Evolutionary conservation across 2,888 invertebrate genomes (phyloP).

Genomic region (Mechanitis mazaeus): DNA sequence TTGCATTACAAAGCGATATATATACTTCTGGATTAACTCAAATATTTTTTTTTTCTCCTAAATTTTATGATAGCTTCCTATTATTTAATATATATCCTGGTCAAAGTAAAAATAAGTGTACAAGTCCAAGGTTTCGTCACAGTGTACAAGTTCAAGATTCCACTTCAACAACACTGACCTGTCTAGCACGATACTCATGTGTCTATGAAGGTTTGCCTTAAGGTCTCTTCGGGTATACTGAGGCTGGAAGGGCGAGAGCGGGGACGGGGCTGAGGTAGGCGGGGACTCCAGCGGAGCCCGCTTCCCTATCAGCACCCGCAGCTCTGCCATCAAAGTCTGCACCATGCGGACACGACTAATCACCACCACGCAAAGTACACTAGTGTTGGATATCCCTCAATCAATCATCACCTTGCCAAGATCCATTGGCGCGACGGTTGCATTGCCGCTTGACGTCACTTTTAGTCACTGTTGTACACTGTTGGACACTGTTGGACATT

Average conservation of each 20-base stretch:
- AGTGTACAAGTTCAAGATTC: not conserved
- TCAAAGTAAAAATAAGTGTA: not conserved
- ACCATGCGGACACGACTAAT: slow-evolving; percentile 71
- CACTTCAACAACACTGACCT: slow-evolving; percentile 52
- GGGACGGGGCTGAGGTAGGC: slow-evolving; percentile 43
- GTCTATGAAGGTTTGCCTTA: slow-evolving; percentile 71
- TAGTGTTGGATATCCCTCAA: slow-evolving; percentile 51
- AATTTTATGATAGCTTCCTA: too few relatives aligned
- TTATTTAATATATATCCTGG: not conserved
- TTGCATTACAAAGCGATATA: too few relatives aligned
- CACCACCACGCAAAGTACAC: slow-evolving; percentile 57
- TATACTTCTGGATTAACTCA: too few relatives aligned
- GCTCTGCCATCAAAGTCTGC: slow-evolving; percentile 72
- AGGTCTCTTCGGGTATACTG: slow-evolving; percentile 68
- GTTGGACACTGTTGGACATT: slow-evolving; percentile 40
- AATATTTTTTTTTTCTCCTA: too few relatives aligned
- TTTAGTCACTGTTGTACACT: slow-evolving; percentile 25
- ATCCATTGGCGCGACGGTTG: slow-evolving; percentile 67
- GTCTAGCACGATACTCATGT: slow-evolving; percentile 75
- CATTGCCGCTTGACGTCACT: slow-evolving; percentile 63
- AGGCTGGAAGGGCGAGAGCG: slow-evolving; percentile 48
- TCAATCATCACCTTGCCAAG: slow-evolving; percentile 66
- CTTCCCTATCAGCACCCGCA: slow-evolving; percentile 74
- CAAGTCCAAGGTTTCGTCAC: not conserved
- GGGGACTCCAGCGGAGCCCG: slow-evolving; percentile 60